Conservation (phyloP, 2,113 vertebrate species). For the Pionites leucogaster region DNA sequence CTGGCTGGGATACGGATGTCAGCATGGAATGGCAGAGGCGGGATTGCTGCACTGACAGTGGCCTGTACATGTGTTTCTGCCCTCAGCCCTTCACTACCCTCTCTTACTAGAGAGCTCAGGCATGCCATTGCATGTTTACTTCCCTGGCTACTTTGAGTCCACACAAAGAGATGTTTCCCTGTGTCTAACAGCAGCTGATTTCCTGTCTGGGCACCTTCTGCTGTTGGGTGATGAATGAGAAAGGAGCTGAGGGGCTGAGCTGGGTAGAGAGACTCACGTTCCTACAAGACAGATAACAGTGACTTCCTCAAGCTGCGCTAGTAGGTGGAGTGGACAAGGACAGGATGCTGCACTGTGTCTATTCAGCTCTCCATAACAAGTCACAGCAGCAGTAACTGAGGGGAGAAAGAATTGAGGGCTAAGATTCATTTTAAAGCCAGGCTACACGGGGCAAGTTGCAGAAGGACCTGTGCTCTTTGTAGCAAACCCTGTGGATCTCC, state of each 20-base stretch:
- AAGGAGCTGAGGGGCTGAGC: background rate
- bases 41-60: background rate
- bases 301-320: background rate
- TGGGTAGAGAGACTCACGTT: background rate
- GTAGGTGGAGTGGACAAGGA: background rate
- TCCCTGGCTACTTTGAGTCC: background rate
- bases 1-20: rapidly evolving
- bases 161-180: background rate
- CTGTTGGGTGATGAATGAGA: background rate
- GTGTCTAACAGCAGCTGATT: background rate
- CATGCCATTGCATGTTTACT: rapidly evolving
- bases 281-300: background rate
- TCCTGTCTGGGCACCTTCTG: conserved; percentile 24
- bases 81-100: background rate
- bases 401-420: background rate
- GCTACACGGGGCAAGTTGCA: background rate
- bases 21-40: rapidly evolving
- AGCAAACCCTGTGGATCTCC: background rate
- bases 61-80: rapidly evolving
- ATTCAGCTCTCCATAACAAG: background rate
- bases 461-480: background rate
- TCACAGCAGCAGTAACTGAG: background rate
- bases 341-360: background rate
- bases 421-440: background rate
- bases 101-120: background rate